Evolutionary conservation across 2,888 invertebrate genomes (phyloP), one percentile per base, ranked within the genome.

Genomic region (Drosophila phalerata): DNA sequence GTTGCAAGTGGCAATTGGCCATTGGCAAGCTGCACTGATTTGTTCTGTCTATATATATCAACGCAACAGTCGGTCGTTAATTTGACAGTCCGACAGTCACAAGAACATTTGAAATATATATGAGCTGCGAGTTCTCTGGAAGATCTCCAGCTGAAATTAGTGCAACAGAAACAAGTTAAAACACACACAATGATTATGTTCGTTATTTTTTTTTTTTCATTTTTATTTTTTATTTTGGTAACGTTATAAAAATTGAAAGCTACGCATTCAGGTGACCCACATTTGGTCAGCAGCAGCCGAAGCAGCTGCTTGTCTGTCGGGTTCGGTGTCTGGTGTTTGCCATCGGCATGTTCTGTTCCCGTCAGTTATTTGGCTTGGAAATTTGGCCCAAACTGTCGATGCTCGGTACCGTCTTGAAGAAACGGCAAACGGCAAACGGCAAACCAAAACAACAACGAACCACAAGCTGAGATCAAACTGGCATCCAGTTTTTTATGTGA

Each of bases 161-260:
- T 52, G 30, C 28, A 10, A 5, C n/a, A 19, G 25, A n/a, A 58
- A 32, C 47, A 25, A 49, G 25, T 42, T 56, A 22, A 70, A 55
- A 57, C 34, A 51, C 48, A 61, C 57, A 63, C 48, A 43, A 55
- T 40, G 57, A 62, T 43, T 68, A 68, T 48, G 66, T 70, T 40
- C 52, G 64, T 61, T 74, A 49, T 57, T 37, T 25, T 55, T 51
- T 43, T 51, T 49, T 30, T 5, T 52, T 56, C 17, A 57, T 56
- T 3, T 60, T 19, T 52, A 53, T 63, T 40, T 49, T 67, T 28
- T 48, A 37, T 38, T 80, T 81, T 63, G 76, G 71, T 77, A 88
- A 73, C 88, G 77, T 75, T 81, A 85, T 86, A 88, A 88, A 85
- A 86, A 86, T 73, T 88, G 85, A 86, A 86, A 86, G 85, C 85